These are phyloP conservation scores for Drosophila anomalipes DNA, from an alignment of 2,888 invertebrate species.

Conservation along the genomic window DNA sequence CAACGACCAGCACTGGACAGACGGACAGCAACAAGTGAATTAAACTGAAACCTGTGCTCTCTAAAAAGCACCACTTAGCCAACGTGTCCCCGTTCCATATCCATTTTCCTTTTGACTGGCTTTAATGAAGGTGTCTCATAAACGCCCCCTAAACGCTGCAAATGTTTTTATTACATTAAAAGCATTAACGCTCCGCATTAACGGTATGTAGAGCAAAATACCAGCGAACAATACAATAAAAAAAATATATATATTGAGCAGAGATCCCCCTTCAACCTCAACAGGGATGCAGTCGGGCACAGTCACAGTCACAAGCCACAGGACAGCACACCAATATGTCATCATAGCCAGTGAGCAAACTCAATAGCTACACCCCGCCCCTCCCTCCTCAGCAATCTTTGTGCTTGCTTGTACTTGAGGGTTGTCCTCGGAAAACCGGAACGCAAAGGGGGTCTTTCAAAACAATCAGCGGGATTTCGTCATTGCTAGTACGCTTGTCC, in stretches of 20 bases:
- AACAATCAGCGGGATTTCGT: constrained; percentile 73
- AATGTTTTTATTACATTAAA: constrained; percentile 82
- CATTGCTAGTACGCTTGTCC: constrained; percentile 45
- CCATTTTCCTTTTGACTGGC: constrained; percentile 2
- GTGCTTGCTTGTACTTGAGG: constrained; percentile 23
- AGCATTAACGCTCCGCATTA: constrained; percentile 74
- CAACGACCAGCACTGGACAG: constrained; percentile 36
- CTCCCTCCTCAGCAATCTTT: background rate
- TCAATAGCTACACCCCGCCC: constrained; percentile 18
- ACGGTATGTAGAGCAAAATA: constrained; percentile 75
- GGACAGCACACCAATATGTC: constrained; percentile 73
- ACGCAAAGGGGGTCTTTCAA: constrained; percentile 24
- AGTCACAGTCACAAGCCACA: constrained; percentile 38
- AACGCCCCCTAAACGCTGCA: constrained; percentile 72
- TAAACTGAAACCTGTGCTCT: constrained; percentile 32
- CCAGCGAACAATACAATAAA: constrained; percentile 49
- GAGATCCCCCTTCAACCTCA: constrained; percentile 3
- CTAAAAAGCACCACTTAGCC: constrained; percentile 19
- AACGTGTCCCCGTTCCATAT: background rate
- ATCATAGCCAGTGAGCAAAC: constrained; percentile 65
- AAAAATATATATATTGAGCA: constrained; percentile 16
- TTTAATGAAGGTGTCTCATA: constrained; percentile 39
- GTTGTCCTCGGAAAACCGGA: constrained; percentile 25
- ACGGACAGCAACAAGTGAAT: constrained; percentile 69
- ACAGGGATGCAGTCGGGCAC: constrained; percentile 36